Conservation (phyloP, 2,113 vertebrate genomes). For the Mugil cephalus region DNA sequence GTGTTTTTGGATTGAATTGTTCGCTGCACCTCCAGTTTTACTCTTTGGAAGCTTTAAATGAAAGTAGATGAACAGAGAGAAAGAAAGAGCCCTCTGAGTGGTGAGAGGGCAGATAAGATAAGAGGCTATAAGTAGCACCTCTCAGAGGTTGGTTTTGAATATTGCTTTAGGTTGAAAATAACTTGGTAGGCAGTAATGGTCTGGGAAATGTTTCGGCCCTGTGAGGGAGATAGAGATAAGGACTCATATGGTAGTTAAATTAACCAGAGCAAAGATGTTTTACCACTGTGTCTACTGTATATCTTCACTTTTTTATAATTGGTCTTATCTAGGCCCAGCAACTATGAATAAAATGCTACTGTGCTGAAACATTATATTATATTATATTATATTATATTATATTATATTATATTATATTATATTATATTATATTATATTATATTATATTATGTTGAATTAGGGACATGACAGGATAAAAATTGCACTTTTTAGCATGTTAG, state of each 20-base stretch:
- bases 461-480: too few species aligned
- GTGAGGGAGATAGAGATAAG: slow-evolving; percentile 3
- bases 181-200: slow-evolving; percentile 35
- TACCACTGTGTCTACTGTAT: neutral
- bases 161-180: slow-evolving; percentile 64
- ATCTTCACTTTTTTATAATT: too few species aligned
- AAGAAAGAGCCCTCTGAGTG: slow-evolving; percentile 33
- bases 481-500: too few species aligned
- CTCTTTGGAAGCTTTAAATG: neutral
- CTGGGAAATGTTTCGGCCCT: slow-evolving; percentile 52
- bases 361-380: too few species aligned
- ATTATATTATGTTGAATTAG: too few species aligned
- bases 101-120: slow-evolving; percentile 75
- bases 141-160: slow-evolving; percentile 30
- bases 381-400: too few species aligned
- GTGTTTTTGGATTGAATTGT: too few species aligned
- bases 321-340: neutral
- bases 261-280: slow-evolving; percentile 12
- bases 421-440: too few species aligned
- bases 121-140: slow-evolving; percentile 65
- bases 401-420: too few species aligned
- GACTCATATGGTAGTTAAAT: slow-evolving; percentile 18
- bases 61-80: neutral
- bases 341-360: too few species aligned
- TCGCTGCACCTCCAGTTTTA: neutral